Conservation (phyloP, 1,140 invertebrate species). For the Drosophila ironensis region DNA sequence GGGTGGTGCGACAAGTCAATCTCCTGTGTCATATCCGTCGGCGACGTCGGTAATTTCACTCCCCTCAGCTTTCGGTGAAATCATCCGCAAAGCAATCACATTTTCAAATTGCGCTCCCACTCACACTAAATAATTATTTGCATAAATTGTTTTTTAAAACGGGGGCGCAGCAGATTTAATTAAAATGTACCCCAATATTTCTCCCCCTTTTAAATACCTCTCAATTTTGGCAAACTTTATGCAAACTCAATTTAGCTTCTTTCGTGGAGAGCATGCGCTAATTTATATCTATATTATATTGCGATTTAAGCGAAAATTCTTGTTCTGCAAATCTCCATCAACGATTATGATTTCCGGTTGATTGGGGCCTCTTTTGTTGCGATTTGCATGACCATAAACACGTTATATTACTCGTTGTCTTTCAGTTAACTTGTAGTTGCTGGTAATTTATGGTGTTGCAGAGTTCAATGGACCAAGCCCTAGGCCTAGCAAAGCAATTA, state of each 20-base stretch:
- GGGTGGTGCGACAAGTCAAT: slow-evolving; percentile 55
- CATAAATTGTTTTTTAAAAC: too few relatives aligned
- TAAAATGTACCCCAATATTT: too few relatives aligned
- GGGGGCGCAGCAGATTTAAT: too few relatives aligned
- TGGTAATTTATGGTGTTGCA: neutral
- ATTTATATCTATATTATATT: too few relatives aligned
- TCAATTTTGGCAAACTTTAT: too few relatives aligned
- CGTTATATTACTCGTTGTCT: slow-evolving; percentile 10
- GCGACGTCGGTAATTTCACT: slow-evolving; percentile 4
- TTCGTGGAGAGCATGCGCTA: too few relatives aligned
- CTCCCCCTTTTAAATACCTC: too few relatives aligned
- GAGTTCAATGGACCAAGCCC: slow-evolving; percentile 51
- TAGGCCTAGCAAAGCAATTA: slow-evolving; percentile 59
- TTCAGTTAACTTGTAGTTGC: slow-evolving; percentile 7
- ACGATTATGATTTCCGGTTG: slow-evolving; percentile 25
- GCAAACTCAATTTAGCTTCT: too few relatives aligned
- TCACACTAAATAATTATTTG: neutral
- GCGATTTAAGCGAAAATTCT: too few relatives aligned
- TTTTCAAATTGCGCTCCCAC: slow-evolving; percentile 16
- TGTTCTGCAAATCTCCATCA: neutral
- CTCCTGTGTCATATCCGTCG: slow-evolving; percentile 72
- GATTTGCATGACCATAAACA: slow-evolving; percentile 23
- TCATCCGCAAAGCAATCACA: slow-evolving; percentile 34
- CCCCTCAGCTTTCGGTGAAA: neutral
- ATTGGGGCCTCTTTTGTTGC: slow-evolving; percentile 26